Evolutionary conservation across 2,888 invertebrate genomes (phyloP).

Genomic region (Thecocarcelia acutangulata): DNA sequence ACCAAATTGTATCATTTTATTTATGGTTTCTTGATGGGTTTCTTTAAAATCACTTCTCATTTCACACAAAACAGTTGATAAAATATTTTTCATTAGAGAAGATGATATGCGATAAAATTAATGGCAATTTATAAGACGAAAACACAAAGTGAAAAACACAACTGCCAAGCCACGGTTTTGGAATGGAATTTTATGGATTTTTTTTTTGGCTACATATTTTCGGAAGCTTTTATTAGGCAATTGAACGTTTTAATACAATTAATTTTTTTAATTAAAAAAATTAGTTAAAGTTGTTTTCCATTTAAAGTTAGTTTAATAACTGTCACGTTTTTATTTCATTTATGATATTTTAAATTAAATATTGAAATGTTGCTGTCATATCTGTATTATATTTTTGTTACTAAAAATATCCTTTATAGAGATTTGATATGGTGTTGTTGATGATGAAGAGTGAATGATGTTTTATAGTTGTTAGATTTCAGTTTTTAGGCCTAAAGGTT

Average conservation of each 20-base stretch:
- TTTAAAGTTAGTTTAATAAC: constrained; percentile 33
- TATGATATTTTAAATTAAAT: constrained; percentile 9
- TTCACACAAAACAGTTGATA: constrained; percentile 79
- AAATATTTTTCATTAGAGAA: constrained; percentile 79
- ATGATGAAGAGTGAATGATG: constrained; percentile 60
- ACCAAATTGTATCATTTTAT: constrained; percentile 85
- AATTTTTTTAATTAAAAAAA: not conserved
- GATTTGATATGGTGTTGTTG: constrained; percentile 61
- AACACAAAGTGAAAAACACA: not conserved
- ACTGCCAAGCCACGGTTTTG: not conserved
- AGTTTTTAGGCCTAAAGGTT: constrained; percentile 58
- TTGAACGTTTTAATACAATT: too few relatives aligned
- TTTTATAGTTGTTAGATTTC: constrained; percentile 56
- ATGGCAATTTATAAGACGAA: too few relatives aligned
- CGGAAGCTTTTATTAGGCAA: too few relatives aligned
- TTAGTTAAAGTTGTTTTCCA: constrained; percentile 13
- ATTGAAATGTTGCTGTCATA: constrained; percentile 8
- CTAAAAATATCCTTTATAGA: constrained; percentile 36
- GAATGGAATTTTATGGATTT: not conserved
- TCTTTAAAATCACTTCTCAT: constrained; percentile 82
- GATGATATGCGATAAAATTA: constrained; percentile 9
- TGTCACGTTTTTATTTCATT: constrained; percentile 29
- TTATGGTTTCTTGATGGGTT: constrained; percentile 82
- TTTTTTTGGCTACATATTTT: too few relatives aligned
- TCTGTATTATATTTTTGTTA: not conserved